These are phyloP conservation scores for Notechis scutatus DNA, from an alignment of 2,113 vertebrate genomes.

Conservation along the genomic window DNA sequence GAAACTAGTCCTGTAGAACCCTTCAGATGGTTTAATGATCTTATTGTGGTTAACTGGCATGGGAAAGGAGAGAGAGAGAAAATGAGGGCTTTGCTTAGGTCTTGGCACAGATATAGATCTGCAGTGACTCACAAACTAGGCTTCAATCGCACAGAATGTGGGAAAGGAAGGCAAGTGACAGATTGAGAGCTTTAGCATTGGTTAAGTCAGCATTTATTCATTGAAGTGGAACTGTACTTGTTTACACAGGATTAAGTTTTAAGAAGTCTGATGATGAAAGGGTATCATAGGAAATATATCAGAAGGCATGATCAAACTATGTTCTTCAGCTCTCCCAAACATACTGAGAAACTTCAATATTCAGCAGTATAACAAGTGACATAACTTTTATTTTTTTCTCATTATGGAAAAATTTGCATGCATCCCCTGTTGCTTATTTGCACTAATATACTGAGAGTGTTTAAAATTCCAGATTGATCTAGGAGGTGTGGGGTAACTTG, in stretches of 20 bases:
- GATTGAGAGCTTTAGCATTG: not conserved
- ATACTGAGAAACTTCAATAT: not conserved
- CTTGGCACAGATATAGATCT: not conserved
- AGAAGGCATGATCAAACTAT: not conserved
- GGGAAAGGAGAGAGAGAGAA: conserved; percentile 34
- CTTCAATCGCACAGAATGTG: conserved; percentile 23
- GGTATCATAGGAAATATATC: not conserved
- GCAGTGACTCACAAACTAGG: conserved; percentile 43
- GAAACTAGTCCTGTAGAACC: conserved; percentile 1
- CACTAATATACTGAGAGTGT: not conserved
- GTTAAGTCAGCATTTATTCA: conserved; percentile 9
- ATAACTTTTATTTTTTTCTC: not conserved
- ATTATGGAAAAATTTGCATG: not conserved
- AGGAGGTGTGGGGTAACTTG: not conserved
- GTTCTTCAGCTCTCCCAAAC: not conserved
- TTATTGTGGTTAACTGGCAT: conserved; percentile 39
- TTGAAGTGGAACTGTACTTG: not conserved
- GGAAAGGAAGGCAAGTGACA: not conserved
- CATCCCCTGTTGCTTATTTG: not conserved
- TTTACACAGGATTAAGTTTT: not conserved
- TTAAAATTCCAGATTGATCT: not conserved
- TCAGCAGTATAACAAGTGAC: not conserved
- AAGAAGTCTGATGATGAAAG: not conserved
- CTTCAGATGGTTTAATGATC: conserved; percentile 2
- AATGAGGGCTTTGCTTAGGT: not conserved